Evolutionary conservation across 92 coral and sea anemone species (phyloP), one percentile per base, ranked within the genome.

Genomic region (Epizoanthus scotinus): DNA sequence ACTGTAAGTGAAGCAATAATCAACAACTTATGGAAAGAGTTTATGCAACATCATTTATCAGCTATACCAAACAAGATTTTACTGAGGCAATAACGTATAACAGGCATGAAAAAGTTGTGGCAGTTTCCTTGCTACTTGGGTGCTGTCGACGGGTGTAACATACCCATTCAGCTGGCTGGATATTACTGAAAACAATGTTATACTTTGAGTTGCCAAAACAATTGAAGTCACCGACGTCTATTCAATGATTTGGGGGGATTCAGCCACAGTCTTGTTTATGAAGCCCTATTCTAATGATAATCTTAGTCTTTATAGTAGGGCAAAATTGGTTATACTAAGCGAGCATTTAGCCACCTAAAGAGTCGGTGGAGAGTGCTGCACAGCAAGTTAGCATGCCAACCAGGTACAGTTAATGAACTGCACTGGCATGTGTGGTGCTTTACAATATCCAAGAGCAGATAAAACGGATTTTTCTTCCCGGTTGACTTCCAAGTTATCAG

Each of bases 101-200:
- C 80, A 28, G 85, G 80, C 47, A 80, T 86, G 85, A 82, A 86
- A 59, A 52, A 19, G 66, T 47, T 86, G 28, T 85, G 88, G 81
- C 88, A 78, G 67, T 84, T 84, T 42, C 87, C 73, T 1, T 82
- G 49, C 58, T 82, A 82, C 52, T 82, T 69, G 79, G 86, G 80
- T 55, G 86, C 82, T 34, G 69, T 84, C 24, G 83, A 84, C 22
- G 87, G 87, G 25, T 85, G 89, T 52, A 81, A 85, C 79, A 79
- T 80, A 25, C 85, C 85, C 8, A 79, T 85, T 52, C 79, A 85
- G 63, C 80, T 83, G 86, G 86, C n/a, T 57, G 44, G 85, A 70
- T 82, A 82, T 82, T 20, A 58, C 70, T 55, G 78, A 82, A 70
- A 82, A 71, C 73, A 73, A 83, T 63, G 31, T 52, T 54, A 70